Conservation (phyloP, 2,888 invertebrate genomes). For the Sphinx pinastri region DNA sequence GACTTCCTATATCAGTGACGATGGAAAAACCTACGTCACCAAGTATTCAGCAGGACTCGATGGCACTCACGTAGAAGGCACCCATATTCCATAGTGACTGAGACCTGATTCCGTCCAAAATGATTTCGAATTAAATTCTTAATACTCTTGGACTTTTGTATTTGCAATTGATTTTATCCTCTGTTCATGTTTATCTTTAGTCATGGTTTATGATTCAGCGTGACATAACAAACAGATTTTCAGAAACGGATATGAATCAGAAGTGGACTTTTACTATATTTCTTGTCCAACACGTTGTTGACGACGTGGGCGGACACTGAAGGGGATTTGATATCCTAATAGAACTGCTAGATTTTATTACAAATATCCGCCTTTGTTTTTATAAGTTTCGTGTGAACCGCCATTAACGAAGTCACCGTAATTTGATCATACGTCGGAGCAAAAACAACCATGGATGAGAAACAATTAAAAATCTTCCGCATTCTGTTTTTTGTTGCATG, state of each 20-base stretch:
- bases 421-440: constrained; percentile 35
- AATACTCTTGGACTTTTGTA: not conserved
- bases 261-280: constrained; percentile 8
- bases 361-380: not conserved
- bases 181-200: not conserved
- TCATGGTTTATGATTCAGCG: constrained; percentile 39
- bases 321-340: not conserved
- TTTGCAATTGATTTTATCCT: not conserved
- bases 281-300: not conserved
- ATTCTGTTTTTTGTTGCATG: constrained; percentile 47
- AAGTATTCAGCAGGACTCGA: constrained; percentile 61
- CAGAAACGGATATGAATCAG: constrained; percentile 43
- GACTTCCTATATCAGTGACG: constrained; percentile 57
- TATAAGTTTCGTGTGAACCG: constrained; percentile 13
- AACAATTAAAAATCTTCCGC: constrained; percentile 50
- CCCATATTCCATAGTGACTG: constrained; percentile 51
- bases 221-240: constrained; percentile 35
- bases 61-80: constrained; percentile 54
- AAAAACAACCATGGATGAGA: constrained; percentile 43
- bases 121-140: not conserved
- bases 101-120: constrained; percentile 37
- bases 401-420: constrained; percentile 33
- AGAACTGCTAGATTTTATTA: not conserved
- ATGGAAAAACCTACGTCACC: constrained; percentile 62
- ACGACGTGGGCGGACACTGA: not conserved